Conservation (phyloP, 2,888 invertebrate species). For the Drosophila testacea region DNA sequence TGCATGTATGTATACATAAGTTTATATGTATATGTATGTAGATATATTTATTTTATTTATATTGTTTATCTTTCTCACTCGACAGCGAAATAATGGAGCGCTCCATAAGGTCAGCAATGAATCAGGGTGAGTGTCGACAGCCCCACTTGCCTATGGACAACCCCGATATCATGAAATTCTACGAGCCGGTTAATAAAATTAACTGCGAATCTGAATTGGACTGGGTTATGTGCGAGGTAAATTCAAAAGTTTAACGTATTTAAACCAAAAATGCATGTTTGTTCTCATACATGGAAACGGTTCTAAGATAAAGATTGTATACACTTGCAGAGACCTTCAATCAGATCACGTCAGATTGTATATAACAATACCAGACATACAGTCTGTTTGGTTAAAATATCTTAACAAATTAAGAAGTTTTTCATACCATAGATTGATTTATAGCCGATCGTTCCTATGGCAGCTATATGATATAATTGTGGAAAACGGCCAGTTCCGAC, state of each 20-base stretch:
- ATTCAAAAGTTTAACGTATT: neutral
- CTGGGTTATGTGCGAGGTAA: conserved; percentile 92
- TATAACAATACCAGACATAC: no score
- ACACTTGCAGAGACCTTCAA: no score
- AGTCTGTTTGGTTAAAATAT: no score
- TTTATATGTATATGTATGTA: neutral
- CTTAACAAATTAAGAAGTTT: no score
- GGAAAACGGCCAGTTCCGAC: no score
- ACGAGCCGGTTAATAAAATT: conserved; percentile 87
- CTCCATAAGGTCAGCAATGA: conserved; percentile 85
- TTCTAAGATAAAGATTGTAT: no score
- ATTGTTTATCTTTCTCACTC: conserved; percentile 10
- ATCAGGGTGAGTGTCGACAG: conserved; percentile 87
- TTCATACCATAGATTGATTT: no score
- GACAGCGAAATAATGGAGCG: conserved; percentile 85
- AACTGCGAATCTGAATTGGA: conserved; percentile 87
- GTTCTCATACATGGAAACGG: neutral
- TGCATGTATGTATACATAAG: neutral
- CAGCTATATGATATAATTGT: no score
- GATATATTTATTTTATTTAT: conserved; percentile 6
- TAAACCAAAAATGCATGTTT: neutral
- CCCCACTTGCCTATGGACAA: conserved; percentile 89
- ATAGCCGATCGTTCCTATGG: no score
- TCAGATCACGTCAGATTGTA: no score
- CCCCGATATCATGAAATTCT: conserved; percentile 91